Evolutionary conservation across 2,797 vertebrate species (phyloP).

Genomic region (Sebastes steindachneri): DNA sequence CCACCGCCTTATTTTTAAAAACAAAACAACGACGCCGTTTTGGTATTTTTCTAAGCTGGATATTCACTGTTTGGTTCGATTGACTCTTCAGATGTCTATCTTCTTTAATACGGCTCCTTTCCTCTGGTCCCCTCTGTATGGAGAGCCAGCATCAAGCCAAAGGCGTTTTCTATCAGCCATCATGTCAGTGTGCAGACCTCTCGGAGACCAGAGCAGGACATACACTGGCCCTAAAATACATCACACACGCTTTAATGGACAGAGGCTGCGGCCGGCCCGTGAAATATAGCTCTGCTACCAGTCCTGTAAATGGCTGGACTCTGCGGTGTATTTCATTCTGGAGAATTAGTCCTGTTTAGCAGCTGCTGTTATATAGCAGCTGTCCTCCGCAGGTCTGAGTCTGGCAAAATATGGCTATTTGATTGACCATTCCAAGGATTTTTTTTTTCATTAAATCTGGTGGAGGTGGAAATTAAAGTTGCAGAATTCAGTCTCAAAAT

Average conservation of each 20-base stretch:
- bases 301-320: constrained; percentile 77
- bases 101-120: constrained; percentile 24
- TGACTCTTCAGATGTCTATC: constrained; percentile 44
- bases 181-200: constrained; percentile 78
- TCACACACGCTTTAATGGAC: constrained; percentile 79
- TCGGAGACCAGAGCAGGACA: constrained; percentile 80
- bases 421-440: constrained; percentile 55
- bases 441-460: constrained; percentile 35
- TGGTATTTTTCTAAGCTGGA: constrained; percentile 20
- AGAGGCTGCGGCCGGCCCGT: constrained; percentile 68
- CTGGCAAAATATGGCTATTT: constrained; percentile 46
- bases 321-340: constrained; percentile 76
- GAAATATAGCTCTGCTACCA: constrained; percentile 80
- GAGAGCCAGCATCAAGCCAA: constrained; percentile 72
- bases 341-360: constrained; percentile 82
- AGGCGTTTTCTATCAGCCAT: constrained; percentile 79
- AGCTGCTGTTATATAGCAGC: constrained; percentile 70
- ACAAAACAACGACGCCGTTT: constrained; percentile 5
- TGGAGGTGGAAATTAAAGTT: constrained; percentile 16
- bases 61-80: constrained; percentile 17
- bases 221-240: constrained; percentile 82
- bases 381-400: constrained; percentile 47
- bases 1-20: background rate
- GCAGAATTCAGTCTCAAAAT: background rate
- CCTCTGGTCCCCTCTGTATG: background rate